A percentile compares a stretch with the other conserved stretches of the same genome.
phyloP scores from a whole-genome alignment of 2,888 invertebrate species.

The Drosophila ezoana region DNA sequence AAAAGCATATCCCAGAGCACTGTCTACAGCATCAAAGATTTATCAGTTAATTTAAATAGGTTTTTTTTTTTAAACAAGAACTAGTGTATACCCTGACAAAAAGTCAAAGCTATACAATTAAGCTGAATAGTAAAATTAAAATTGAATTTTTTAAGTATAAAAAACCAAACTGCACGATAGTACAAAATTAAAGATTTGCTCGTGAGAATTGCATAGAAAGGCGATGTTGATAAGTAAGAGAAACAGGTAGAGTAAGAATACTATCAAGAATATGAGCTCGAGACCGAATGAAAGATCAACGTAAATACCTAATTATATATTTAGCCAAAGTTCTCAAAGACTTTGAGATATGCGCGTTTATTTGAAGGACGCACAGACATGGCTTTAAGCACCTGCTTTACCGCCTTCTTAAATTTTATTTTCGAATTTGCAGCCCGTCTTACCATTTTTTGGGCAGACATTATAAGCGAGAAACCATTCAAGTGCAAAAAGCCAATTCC shows the following conservation, averaged over 20 bases:
- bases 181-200: too few relatives aligned
- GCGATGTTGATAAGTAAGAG: neutral
- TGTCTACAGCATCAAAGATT: constrained; percentile 36
- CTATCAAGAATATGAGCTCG: too few relatives aligned
- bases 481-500: neutral
- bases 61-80: constrained; percentile 8
- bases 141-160: neutral
- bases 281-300: too few relatives aligned
- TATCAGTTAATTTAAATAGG: constrained; percentile 49
- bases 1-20: neutral
- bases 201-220: neutral
- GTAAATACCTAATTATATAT: too few relatives aligned
- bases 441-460: constrained; percentile 1
- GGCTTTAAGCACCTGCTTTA: neutral
- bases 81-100: neutral
- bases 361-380: neutral
- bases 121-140: neutral
- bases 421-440: constrained; percentile 1
- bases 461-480: neutral
- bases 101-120: too few relatives aligned
- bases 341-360: too few relatives aligned
- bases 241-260: too few relatives aligned
- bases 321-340: too few relatives aligned
- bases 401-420: neutral
- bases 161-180: neutral